These are phyloP conservation scores for Zaprionus taronus DNA, from an alignment of 1,140 invertebrate species.

Conservation along the genomic window DNA sequence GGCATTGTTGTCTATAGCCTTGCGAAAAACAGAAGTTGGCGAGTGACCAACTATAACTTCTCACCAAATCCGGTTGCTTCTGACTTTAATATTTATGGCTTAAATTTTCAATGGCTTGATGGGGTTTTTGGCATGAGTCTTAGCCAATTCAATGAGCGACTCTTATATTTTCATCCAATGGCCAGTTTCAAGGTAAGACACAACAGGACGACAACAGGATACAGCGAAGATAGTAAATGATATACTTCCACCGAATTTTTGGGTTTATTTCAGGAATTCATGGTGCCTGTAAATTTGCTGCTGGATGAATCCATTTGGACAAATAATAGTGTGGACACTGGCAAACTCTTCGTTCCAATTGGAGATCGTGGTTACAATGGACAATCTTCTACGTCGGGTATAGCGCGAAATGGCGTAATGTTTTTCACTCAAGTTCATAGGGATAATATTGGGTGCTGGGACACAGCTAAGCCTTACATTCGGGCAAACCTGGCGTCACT, in stretches of 20 bases:
- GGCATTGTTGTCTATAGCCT: conserved; percentile 89
- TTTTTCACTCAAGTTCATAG: conserved; percentile 91
- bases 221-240: neutral
- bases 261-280: conserved; percentile 86
- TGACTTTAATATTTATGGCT: conserved; percentile 88
- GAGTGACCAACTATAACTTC: conserved; percentile 90
- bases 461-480: conserved; percentile 89
- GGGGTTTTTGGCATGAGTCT: conserved; percentile 91
- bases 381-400: conserved; percentile 89
- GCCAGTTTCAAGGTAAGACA: conserved; percentile 87
- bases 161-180: conserved; percentile 92
- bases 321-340: conserved; percentile 83
- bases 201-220: too few relatives aligned
- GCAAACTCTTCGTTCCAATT: conserved; percentile 87
- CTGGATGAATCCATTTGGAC: conserved; percentile 86
- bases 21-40: conserved; percentile 88
- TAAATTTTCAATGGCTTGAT: conserved; percentile 92
- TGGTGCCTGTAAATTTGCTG: conserved; percentile 88
- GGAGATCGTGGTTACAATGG: conserved; percentile 87
- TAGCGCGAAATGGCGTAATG: conserved; percentile 89
- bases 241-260: neutral
- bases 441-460: conserved; percentile 92
- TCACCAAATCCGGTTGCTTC: conserved; percentile 91
- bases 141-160: conserved; percentile 85
- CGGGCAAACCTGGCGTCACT: conserved; percentile 86